Evolutionary conservation across 2,113 vertebrate species (phyloP).

Genomic region (Microtus oregoni): DNA sequence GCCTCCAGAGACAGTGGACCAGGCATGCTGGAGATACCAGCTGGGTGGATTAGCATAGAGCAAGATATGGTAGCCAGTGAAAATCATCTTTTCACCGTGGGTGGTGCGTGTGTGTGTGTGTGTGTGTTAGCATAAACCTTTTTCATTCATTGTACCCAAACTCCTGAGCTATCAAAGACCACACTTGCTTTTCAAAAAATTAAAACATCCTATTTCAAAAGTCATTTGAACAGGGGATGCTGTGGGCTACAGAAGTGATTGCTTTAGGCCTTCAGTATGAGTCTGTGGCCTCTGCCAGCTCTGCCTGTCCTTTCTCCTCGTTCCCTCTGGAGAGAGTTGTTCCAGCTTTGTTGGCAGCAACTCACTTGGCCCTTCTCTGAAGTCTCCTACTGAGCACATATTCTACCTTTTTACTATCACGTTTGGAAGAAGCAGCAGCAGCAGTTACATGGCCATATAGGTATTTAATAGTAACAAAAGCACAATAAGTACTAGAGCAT

Average conservation of each 20-base stretch:
- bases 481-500: background rate
- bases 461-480: background rate
- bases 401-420: constrained; percentile 31
- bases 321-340: background rate
- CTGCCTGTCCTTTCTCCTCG: background rate
- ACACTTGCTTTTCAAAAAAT: background rate
- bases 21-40: background rate
- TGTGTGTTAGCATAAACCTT: background rate
- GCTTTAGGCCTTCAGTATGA: background rate
- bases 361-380: constrained; percentile 20
- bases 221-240: background rate
- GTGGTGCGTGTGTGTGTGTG: background rate
- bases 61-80: rapidly evolving
- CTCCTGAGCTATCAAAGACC: background rate
- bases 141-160: background rate
- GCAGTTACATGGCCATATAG: background rate
- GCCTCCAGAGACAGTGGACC: background rate
- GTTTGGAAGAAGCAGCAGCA: constrained; percentile 49
- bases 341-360: background rate
- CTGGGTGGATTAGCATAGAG: background rate
- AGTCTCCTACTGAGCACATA: constrained; percentile 1
- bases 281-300: background rate
- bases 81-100: background rate
- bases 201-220: constrained; percentile 11
- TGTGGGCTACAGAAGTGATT: background rate